These are phyloP conservation scores for Uropetala carovei DNA, from an alignment of 2,888 invertebrate species.

Conservation along the genomic window DNA sequence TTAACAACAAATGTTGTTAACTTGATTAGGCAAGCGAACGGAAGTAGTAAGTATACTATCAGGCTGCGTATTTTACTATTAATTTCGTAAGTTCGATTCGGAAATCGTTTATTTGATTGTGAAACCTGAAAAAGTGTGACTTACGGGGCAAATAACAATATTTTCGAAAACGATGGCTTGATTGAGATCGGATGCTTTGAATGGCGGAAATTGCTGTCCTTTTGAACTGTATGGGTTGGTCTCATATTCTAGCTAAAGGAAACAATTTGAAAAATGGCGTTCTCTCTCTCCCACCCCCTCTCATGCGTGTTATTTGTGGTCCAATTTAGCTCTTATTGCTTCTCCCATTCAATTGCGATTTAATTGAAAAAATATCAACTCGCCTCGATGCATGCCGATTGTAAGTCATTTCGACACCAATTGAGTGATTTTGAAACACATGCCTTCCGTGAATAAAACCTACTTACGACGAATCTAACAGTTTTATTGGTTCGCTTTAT, in stretches of 20 bases:
- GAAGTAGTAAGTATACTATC: no score
- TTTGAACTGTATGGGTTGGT: conserved; percentile 18
- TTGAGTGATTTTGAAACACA: conserved; percentile 46
- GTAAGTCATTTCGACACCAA: conserved; percentile 59
- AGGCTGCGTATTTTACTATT: no score
- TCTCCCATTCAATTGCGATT: conserved; percentile 48
- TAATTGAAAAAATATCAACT: conserved; percentile 60
- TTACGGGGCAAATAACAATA: conserved; percentile 2
- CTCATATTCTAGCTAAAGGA: conserved; percentile 14
- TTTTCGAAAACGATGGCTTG: conserved; percentile 45
- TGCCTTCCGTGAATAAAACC: conserved; percentile 23
- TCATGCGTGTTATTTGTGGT: conserved; percentile 42
- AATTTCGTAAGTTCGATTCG: no score
- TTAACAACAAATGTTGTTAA: no score
- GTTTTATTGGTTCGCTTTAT: conserved; percentile 20
- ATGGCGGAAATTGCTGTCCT: conserved; percentile 7
- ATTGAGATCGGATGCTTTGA: conserved; percentile 54
- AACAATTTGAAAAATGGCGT: conserved; percentile 33
- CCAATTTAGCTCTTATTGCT: conserved; percentile 58
- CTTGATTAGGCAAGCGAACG: no score
- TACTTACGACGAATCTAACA: background rate
- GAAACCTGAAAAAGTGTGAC: background rate
- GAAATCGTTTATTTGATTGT: no score
- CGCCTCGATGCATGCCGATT: background rate
- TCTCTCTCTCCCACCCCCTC: background rate